Evolutionary conservation across 2,888 invertebrate species (phyloP).

Genomic region (Phania funesta): DNA sequence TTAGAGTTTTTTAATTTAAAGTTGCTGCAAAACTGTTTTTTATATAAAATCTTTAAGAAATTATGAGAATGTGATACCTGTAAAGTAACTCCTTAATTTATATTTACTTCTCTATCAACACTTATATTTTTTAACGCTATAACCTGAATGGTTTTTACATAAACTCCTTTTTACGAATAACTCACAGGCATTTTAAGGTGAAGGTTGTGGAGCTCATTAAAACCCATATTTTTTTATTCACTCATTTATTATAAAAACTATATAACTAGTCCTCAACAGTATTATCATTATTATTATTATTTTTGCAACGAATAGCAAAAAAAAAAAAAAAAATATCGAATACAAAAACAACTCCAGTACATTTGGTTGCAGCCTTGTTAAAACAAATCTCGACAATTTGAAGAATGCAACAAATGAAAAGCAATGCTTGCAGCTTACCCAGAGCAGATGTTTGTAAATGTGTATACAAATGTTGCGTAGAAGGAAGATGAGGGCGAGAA

Average conservation of each 20-base stretch:
- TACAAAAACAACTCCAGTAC: neutral
- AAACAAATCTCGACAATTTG: slow-evolving; percentile 47
- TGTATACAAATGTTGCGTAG: neutral
- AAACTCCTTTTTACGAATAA: neutral
- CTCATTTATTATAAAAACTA: slow-evolving; percentile 14
- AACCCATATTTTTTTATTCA: slow-evolving; percentile 16
- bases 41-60: too few species aligned
- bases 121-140: neutral
- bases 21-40: too few species aligned
- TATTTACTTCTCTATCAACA: too few species aligned
- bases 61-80: too few species aligned
- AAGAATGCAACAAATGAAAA: slow-evolving; percentile 32
- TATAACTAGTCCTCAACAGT: slow-evolving; percentile 28
- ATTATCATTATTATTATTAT: slow-evolving; percentile 34
- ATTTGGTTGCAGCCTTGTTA: slow-evolving; percentile 25
- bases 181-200: slow-evolving; percentile 44
- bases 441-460: slow-evolving; percentile 40
- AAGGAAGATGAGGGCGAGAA: neutral
- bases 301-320: slow-evolving; percentile 17
- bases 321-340: neutral
- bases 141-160: neutral
- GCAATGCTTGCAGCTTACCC: slow-evolving; percentile 26
- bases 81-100: too few species aligned
- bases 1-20: too few species aligned
- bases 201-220: slow-evolving; percentile 63